Conservation (phyloP, 1,140 invertebrate genomes). For the Himalopsyche phryganea region DNA sequence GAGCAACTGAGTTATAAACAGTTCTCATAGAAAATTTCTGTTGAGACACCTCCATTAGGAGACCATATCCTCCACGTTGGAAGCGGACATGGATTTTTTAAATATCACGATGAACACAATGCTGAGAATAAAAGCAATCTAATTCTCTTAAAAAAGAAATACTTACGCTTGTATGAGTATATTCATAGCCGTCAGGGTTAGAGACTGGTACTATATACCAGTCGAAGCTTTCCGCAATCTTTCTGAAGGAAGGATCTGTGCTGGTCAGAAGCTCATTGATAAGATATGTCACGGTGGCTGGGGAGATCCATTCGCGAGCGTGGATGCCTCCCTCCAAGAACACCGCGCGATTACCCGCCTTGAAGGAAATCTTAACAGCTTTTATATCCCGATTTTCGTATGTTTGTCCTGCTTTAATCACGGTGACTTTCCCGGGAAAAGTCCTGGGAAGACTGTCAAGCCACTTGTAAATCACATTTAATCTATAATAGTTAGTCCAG, state of each 20-base stretch:
- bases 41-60: too few species aligned
- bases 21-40: too few species aligned
- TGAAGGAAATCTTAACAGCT: conserved; percentile 57
- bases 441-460: conserved; percentile 40
- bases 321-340: conserved; percentile 68
- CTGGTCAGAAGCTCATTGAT: conserved; percentile 60
- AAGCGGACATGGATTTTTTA: not conserved
- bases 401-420: conserved; percentile 54
- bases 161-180: conserved; percentile 54
- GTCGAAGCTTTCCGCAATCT: conserved; percentile 55
- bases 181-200: conserved; percentile 72
- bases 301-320: conserved; percentile 74
- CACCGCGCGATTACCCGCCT: conserved; percentile 39
- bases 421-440: conserved; percentile 44
- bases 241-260: conserved; percentile 40
- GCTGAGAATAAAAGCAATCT: not conserved
- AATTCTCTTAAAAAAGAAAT: too few species aligned
- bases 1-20: too few species aligned
- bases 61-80: not conserved
- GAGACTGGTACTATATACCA: conserved; percentile 59
- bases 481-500: conserved; percentile 48
- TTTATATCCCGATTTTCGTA: conserved; percentile 60
- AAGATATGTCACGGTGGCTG: conserved; percentile 68
- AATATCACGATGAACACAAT: not conserved
- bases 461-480: conserved; percentile 52